Base-by-base conservation (phyloP, 2,797 vertebrate genomes). In the Miichthys miiuy region DNA sequence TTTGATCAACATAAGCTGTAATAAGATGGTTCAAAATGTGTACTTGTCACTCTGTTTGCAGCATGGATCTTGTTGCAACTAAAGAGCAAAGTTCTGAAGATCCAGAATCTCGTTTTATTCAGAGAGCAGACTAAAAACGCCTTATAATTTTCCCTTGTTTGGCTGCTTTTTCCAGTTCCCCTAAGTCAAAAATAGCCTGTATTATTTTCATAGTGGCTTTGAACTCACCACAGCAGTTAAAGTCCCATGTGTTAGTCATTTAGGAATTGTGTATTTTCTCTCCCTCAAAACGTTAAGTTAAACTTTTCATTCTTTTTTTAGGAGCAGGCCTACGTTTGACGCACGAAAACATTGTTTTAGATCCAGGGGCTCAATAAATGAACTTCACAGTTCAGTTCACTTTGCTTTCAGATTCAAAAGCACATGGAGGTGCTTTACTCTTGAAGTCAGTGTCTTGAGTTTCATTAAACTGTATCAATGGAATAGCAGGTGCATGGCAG, bases 151-250 rank as follows among this genome's bases (percentile, higher is more conserved):
- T 85, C 92, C 85, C 92, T 91, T 92, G 92, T 94, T 93, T 90
- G 87, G 88, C 83, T 85, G 62, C 89, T 93, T 93, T 94, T 91
- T 92, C 89, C 89, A 90, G 86, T 86, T 89, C 83, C 87, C 87
- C 87, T 9, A 68, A 85, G 87, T 89, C 93, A 90, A 92, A 95
- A 95, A 95, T 94, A 96, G 93, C 79, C 88, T 23, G 82, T 93
- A 91, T 92, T 93, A 93, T 94, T 95, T 95, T 95, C 91, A 89
- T 89, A 93, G 93, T 54, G 84, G 93, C 95, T 96, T 95, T 95
- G 94, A 95, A 95, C 94, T 93, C 82, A 85, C 94, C 95, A 91
- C 93, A 93, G 87, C 90, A 91, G 90, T 92, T 88, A 80, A 89
- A 93, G 80, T 83, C 87, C 90, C 95, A 96, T 92, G 90, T 95